These are phyloP conservation scores for Tretioscincus oriximinensis DNA, from an alignment of 2,113 vertebrate species.

Conservation along the genomic window DNA sequence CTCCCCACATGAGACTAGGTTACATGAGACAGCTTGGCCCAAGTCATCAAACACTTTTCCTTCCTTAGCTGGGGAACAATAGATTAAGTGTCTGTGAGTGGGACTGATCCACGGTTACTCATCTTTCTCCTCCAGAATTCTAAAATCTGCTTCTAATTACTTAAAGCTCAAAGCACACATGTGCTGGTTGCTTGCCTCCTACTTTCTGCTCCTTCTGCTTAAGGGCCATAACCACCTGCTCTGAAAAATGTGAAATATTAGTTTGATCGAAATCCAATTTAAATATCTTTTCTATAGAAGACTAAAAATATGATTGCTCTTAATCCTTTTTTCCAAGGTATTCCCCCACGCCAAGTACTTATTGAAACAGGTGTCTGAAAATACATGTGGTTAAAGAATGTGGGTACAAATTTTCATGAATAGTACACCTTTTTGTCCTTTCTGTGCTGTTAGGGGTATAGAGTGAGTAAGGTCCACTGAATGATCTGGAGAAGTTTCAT, in stretches of 20 bases:
- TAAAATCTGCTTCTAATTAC: conserved; percentile 63
- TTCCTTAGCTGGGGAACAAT: conserved; percentile 44
- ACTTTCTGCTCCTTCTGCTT: conserved; percentile 34
- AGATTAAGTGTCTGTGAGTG: conserved; percentile 31
- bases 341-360: not conserved
- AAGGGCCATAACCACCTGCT: conserved; percentile 62
- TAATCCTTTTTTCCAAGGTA: conserved; percentile 19
- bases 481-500: too few relatives aligned
- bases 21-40: conserved; percentile 44
- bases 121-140: conserved; percentile 27
- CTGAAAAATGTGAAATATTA: conserved; percentile 39
- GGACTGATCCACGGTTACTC: conserved; percentile 22
- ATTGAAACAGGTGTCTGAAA: conserved; percentile 36
- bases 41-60: conserved; percentile 42
- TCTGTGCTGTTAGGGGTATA: too few relatives aligned
- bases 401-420: not conserved
- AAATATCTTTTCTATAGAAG: conserved; percentile 33
- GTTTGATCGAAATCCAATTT: conserved; percentile 28
- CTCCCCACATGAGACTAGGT: conserved; percentile 63
- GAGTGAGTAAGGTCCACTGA: too few relatives aligned
- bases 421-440: not conserved
- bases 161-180: conserved; percentile 43
- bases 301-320: conserved; percentile 14
- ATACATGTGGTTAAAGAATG: conserved; percentile 7
- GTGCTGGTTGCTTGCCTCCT: conserved; percentile 37